These are phyloP conservation scores for Anableps anableps DNA, from an alignment of 2,797 vertebrate species.

Conservation along the genomic window DNA sequence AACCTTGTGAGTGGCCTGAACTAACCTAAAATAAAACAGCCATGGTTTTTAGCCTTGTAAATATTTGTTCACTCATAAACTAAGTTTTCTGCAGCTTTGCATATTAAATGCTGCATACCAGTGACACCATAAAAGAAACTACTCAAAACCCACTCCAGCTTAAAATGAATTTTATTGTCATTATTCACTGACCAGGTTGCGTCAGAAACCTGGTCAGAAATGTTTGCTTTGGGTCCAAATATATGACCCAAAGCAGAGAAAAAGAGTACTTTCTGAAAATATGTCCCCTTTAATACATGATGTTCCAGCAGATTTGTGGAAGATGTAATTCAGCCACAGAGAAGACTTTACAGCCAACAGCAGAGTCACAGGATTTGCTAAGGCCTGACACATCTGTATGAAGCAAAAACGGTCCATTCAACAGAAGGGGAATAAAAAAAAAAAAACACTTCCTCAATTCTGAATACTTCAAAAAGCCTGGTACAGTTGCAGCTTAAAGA, in stretches of 20 bases:
- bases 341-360: conserved; percentile 50
- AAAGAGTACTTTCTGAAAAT: background rate
- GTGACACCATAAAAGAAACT: background rate
- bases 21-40: background rate
- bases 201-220: background rate
- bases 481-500: conserved; percentile 72
- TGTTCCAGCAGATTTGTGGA: conserved; percentile 45
- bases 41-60: background rate
- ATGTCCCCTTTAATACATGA: conserved; percentile 27
- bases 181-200: background rate
- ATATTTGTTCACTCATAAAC: background rate
- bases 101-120: background rate
- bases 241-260: background rate
- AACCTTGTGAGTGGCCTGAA: background rate
- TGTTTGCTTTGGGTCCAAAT: background rate
- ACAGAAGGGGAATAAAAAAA: conserved; percentile 46
- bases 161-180: background rate
- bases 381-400: conserved; percentile 39
- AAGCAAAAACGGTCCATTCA: conserved; percentile 38
- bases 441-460: conserved; percentile 55
- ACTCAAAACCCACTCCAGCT: background rate
- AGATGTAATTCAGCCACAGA: conserved; percentile 54
- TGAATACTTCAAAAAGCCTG: conserved; percentile 72
- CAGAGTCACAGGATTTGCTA: conserved; percentile 29
- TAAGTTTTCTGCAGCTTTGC: background rate